phyloP scores from a whole-genome alignment of 2,797 vertebrate genomes.

The Gymnothorax reevesii region DNA sequence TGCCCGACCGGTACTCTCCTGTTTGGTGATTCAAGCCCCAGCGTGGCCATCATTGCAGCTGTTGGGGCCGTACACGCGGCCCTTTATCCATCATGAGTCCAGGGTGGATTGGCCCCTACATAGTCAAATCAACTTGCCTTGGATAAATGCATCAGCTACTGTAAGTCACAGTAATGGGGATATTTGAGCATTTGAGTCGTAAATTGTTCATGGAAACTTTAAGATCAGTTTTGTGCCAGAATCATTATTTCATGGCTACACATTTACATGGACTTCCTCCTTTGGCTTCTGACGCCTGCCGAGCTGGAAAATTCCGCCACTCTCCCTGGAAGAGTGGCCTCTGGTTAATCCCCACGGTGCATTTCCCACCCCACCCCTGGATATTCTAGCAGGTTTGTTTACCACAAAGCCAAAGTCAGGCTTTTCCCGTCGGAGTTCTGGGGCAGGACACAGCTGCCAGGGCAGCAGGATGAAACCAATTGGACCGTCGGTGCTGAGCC shows the following conservation, averaged over 20 bases:
- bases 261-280: too few relatives aligned
- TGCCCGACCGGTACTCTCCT: too few relatives aligned
- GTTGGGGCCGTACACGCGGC: too few relatives aligned
- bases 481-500: conserved; percentile 39
- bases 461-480: conserved; percentile 51
- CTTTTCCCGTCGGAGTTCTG: conserved; percentile 51
- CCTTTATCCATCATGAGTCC: too few relatives aligned
- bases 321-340: conserved; percentile 21
- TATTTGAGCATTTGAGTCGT: background rate
- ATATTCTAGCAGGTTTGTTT: conserved; percentile 62
- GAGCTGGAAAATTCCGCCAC: conserved; percentile 33
- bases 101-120: too few relatives aligned
- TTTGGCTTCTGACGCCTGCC: background rate
- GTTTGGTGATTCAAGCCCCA: too few relatives aligned
- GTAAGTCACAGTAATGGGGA: too few relatives aligned
- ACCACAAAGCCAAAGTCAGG: conserved; percentile 58
- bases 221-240: background rate
- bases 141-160: too few relatives aligned
- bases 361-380: conserved; percentile 40
- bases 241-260: background rate
- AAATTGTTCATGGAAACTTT: background rate
- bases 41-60: too few relatives aligned
- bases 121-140: too few relatives aligned
- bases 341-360: conserved; percentile 51
- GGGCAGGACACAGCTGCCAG: conserved; percentile 65